Evolutionary conservation across 2,113 vertebrate genomes (phyloP), one percentile per base, ranked within the genome.

Genomic region (Cebus imitator): DNA sequence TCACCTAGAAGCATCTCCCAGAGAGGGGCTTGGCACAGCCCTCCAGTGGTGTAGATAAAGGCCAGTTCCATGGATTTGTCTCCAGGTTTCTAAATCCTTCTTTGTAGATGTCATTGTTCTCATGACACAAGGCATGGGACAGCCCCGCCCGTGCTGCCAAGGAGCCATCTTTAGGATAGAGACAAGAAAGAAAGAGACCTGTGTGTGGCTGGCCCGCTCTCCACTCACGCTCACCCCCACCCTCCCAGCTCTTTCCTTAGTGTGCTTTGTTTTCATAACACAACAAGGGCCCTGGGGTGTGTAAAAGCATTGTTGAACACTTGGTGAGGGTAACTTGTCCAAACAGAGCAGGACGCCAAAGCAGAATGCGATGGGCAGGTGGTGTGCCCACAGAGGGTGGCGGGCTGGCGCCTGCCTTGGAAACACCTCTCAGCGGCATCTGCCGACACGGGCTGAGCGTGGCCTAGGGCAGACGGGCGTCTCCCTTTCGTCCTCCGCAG

Each of bases 221-320:
- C 64, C 25, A 1, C 48, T 35, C 50, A 64, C 5, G 13, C 27
- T 37, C 11, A 0, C 75, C 25, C 55, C 66, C 50, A 7, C 4
- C 14, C 32, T 30, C 32, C 43, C 13, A 3, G 37, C 61, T 43
- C 82, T 97, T 91, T 61, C 25, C 79, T 66, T 97, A 79, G 82
- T 10, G 21, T 94, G 88, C 80, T 78, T 84, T 82, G 87, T 97
- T 98, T 98, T 97, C 81, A 87, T 96, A 98, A 97, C 90, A 94
- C 93, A 83, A 75, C 73, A 82, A 90, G 97, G 95, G 95, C 98
- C 97, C 79, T 94, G 86, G 97, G 98, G 97, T 98, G 97, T 94
- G 87, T 93, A 93, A 97, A 94, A 97, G 95, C 94, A 95, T 95
- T 96, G 97, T 97, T 90, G 97, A 96, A 78, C 81, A 85, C 93